phyloP scores from a whole-genome alignment of 2,888 invertebrate genomes.

The Ramazzottius varieornatus region DNA sequence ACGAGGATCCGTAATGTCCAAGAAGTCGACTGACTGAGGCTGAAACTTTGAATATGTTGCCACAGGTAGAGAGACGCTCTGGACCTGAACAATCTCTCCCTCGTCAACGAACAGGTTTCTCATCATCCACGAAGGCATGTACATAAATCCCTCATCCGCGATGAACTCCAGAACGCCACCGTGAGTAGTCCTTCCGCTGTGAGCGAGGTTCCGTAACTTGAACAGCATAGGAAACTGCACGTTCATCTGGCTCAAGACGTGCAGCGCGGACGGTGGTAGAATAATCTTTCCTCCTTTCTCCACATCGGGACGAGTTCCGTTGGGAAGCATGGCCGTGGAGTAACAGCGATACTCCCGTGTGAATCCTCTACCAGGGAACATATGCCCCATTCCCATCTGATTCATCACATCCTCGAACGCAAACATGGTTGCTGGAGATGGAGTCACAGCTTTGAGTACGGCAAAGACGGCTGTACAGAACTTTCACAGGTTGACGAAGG shows the following conservation, averaged over 20 bases:
- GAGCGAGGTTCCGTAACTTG: not conserved
- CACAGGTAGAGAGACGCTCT: not conserved
- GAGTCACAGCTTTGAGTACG: too few relatives aligned
- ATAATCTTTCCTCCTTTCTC: slow-evolving; percentile 70
- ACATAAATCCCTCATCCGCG: not conserved
- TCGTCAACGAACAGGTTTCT: not conserved
- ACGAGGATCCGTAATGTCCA: not conserved
- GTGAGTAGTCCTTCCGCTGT: not conserved
- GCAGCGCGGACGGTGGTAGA: not conserved
- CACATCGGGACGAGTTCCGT: slow-evolving; percentile 71
- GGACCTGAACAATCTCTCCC: not conserved
- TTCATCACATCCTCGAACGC: too few relatives aligned
- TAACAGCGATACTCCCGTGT: slow-evolving; percentile 46
- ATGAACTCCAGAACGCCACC: not conserved
- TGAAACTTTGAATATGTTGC: not conserved
- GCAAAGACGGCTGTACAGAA: too few relatives aligned
- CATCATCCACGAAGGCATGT: not conserved
- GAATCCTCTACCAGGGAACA: not conserved
- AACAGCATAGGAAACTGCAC: slow-evolving; percentile 2
- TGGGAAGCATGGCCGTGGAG: slow-evolving; percentile 80
- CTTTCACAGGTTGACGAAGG: too few relatives aligned
- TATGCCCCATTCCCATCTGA: not conserved
- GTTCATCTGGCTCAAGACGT: not conserved
- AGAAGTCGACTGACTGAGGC: not conserved
- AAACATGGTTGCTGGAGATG: too few relatives aligned